Percentiles rank a stretch among this genome's conserved stretches.
Evolutionary conservation across 1,140 invertebrate genomes (phyloP).

Genomic region (Hirudo medicinalis): DNA sequence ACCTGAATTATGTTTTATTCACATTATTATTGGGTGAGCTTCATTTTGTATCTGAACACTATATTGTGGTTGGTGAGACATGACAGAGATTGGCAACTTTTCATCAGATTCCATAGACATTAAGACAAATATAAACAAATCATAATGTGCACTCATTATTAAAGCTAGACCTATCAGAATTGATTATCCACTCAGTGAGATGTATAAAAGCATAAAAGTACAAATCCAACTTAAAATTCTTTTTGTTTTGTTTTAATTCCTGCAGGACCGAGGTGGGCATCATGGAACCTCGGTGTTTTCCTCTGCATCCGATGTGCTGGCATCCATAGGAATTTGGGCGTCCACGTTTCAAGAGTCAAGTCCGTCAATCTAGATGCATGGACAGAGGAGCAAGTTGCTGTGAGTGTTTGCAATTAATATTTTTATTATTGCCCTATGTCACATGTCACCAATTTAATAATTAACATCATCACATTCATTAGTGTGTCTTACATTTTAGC

Average conservation of each 20-base stretch:
- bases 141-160: background rate
- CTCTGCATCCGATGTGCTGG: conserved; percentile 69
- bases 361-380: conserved; percentile 69
- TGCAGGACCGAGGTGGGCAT: conserved; percentile 76
- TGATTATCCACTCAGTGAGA: too few relatives aligned
- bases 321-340: conserved; percentile 66
- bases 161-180: too few relatives aligned
- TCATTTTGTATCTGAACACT: conserved; percentile 10
- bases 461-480: too few relatives aligned
- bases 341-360: conserved; percentile 76
- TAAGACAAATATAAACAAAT: background rate
- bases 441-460: background rate
- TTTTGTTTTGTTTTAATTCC: conserved; percentile 21
- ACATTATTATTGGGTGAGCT: background rate
- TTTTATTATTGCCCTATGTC: background rate
- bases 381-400: conserved; percentile 38
- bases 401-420: conserved; percentile 23
- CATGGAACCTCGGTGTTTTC: conserved; percentile 78
- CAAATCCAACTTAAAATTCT: too few relatives aligned
- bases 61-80: background rate
- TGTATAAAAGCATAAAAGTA: too few relatives aligned
- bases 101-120: background rate
- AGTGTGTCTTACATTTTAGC: too few relatives aligned
- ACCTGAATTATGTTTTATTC: background rate
- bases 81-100: too few relatives aligned